Evolutionary conservation across 1,140 invertebrate genomes (phyloP).

Genomic region (Leptonema lineaticorne): DNA sequence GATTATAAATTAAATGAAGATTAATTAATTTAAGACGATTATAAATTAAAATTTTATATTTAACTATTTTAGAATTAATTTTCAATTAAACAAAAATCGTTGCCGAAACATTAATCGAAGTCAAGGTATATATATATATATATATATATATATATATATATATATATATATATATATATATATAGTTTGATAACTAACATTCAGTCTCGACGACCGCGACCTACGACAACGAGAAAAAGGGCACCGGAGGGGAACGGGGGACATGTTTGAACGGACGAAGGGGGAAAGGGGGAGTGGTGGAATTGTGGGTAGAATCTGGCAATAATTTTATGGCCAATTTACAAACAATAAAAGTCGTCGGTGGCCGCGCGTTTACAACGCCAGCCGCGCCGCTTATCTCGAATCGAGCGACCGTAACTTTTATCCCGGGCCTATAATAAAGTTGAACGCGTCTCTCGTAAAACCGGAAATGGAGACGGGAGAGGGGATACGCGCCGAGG

Average conservation of each 20-base stretch:
- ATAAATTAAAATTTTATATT: too few species aligned
- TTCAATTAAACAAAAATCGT: too few species aligned
- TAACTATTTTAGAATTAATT: too few species aligned
- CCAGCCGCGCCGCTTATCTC: conserved; percentile 46
- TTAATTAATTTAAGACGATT: too few species aligned
- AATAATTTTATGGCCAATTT: conserved; percentile 60
- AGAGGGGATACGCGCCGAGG: neutral
- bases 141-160: too few species aligned
- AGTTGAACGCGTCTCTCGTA: conserved; percentile 25
- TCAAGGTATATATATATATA: too few species aligned
- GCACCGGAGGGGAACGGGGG: neutral
- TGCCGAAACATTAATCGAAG: too few species aligned
- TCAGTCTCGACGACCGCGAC: conserved; percentile 28
- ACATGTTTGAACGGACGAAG: too few species aligned
- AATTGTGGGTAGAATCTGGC: conserved; percentile 22
- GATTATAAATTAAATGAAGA: too few species aligned
- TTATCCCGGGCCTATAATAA: conserved; percentile 47
- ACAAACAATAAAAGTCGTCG: conserved; percentile 59
- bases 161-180: too few species aligned
- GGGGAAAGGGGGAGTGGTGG: neutral
- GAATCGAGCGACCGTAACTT: conserved; percentile 52
- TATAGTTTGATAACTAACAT: too few species aligned
- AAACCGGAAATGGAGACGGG: conserved; percentile 7
- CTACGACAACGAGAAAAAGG: conserved; percentile 28
- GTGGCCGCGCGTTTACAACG: conserved; percentile 53